A percentile compares a stretch with the other conserved stretches of the same genome.
Conservation (phyloP, 2,113 vertebrate genomes). For the Martes martes region DNA sequence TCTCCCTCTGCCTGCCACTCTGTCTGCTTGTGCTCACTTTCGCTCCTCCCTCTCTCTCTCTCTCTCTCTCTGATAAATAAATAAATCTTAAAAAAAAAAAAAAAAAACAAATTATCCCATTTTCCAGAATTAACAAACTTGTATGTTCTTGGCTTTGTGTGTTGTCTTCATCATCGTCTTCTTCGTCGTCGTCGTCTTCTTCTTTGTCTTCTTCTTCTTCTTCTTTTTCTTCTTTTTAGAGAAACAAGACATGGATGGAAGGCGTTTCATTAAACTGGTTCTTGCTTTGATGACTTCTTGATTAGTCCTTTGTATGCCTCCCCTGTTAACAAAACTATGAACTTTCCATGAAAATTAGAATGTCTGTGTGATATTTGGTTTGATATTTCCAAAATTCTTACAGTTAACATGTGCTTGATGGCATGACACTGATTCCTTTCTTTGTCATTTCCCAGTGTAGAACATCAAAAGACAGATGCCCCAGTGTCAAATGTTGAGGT, state of each 20-base stretch:
- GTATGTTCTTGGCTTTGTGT: neutral
- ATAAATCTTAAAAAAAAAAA: no score
- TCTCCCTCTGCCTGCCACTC: no score
- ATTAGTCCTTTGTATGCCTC: neutral
- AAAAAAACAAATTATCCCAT: neutral
- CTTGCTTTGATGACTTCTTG: neutral
- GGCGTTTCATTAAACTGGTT: neutral
- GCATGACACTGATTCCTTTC: no score
- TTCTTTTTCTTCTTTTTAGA: neutral
- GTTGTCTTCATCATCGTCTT: no score
- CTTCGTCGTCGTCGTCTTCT: neutral
- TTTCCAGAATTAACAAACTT: neutral
- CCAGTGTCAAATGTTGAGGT: rapidly evolving
- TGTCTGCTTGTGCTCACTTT: no score
- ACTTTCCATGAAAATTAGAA: neutral
- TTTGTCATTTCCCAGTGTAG: neutral
- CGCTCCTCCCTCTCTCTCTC: no score
- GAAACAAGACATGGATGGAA: neutral
- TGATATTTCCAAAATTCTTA: neutral
- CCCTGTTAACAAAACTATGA: neutral
- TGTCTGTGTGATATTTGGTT: neutral
- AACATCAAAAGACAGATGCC: no score
- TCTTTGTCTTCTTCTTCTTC: no score
- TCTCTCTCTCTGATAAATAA: no score
- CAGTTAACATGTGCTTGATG: no score